Base-by-base conservation (phyloP, 2,797 vertebrate species). In the Sebastes matsubarae region DNA sequence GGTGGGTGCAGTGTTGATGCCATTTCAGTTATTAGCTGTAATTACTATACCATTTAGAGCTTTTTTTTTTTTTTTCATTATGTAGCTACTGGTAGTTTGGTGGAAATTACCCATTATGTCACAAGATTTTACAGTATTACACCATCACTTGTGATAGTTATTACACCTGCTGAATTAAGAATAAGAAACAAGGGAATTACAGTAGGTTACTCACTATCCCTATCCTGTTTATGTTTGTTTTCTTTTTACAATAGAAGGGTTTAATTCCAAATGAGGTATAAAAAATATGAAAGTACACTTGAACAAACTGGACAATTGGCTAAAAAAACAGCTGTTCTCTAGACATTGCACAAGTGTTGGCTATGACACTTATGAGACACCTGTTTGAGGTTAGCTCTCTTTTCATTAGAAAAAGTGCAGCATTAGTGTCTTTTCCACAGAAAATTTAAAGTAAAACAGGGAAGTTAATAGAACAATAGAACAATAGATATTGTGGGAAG, bases 391-490 rank as follows among this genome's bases (percentile, higher is more conserved):
- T 22, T 36, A 4, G 13, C n/a, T 27, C 42, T 0, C 46, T 20
- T 18, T 18, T 46, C 42, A 0, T 46, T 3, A n/a, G 59, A 42
- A 42, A 16, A 42, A 42, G 0, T 61, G 1, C 10, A 61, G 4
- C 7, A 20, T 8, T 24, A 24, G 14, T 32, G 24, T 8, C 1
- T 22, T 67, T 52, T 25, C 38, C 1, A 4, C 18, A 18, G 55
- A 58, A 36, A 34, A 1, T n/a, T 2, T 6, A 46, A 46, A 20
- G 0, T 30, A 4, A 1, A 50, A 68, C 2, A 60, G 3, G 22
- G 55, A 52, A 50, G 8, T 10, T 14, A 18, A 18, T 20, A 3
- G 14, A 61, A 68, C 42, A 16, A 6, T 58, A 4, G 4, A 10
- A 34, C 13, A 4, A 46, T 8, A 64, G 2, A 14, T 12, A 20